These are phyloP conservation scores for Bombyx mandarina DNA, from an alignment of 1,140 invertebrate genomes.

Conservation along the genomic window DNA sequence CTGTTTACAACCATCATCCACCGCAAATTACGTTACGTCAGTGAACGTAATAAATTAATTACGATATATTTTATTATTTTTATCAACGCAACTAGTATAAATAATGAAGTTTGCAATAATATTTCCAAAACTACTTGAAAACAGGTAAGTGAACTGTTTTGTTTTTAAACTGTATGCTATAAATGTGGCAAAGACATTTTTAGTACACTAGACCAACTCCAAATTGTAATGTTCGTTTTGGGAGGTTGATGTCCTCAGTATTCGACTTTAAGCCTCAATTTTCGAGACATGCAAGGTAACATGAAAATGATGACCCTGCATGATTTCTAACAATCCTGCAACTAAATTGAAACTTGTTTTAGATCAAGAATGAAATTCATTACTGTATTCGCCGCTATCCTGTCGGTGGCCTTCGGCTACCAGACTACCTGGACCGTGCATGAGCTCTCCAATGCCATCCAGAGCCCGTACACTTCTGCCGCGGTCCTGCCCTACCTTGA, in stretches of 20 bases:
- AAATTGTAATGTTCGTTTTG: too few relatives aligned
- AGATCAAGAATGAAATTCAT: conserved; percentile 41
- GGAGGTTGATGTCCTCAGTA: too few relatives aligned
- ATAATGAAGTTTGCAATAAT: conserved; percentile 6
- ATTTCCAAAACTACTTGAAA: conserved; percentile 6
- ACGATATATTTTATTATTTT: conserved; percentile 11
- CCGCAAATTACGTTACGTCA: background rate
- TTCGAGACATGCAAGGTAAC: too few relatives aligned
- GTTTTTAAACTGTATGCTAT: background rate
- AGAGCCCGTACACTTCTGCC: conserved; percentile 17
- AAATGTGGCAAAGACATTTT: background rate
- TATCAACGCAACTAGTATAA: conserved; percentile 11
- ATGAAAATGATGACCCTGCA: too few relatives aligned
- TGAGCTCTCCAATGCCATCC: conserved; percentile 17
- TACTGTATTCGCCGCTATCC: conserved; percentile 31
- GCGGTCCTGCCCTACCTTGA: conserved; percentile 16
- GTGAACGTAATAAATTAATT: conserved; percentile 1
- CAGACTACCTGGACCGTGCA: conserved; percentile 25
- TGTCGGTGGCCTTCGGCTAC: conserved; percentile 26
- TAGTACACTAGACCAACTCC: too few relatives aligned
- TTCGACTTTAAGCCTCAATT: too few relatives aligned
- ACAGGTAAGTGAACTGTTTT: conserved; percentile 8
- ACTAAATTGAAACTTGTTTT: background rate
- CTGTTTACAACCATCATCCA: background rate
- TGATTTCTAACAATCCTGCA: too few relatives aligned